Evolutionary conservation across 2,113 vertebrate species (phyloP).

Genomic region (Xyliphius kryptos): DNA sequence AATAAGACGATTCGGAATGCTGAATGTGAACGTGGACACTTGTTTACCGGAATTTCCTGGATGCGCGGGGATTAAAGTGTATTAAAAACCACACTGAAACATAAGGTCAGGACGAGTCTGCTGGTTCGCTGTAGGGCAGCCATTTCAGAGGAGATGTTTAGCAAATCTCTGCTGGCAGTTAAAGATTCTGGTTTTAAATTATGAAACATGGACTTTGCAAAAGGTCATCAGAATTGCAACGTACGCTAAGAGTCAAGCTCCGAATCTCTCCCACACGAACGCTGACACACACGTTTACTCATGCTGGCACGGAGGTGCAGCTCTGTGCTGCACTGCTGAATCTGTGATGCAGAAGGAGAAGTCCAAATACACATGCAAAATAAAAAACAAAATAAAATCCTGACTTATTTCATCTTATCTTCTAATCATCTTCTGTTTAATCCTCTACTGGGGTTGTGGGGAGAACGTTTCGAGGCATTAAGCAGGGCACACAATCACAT

Average conservation of each 20-base stretch:
- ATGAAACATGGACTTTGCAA: constrained; percentile 34
- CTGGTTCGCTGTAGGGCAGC: constrained; percentile 14
- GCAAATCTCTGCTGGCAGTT: constrained; percentile 17
- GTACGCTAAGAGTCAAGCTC: constrained; percentile 17
- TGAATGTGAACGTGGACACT: no score
- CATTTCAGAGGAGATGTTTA: constrained; percentile 25
- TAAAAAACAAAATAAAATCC: no score
- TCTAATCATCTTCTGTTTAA: no score
- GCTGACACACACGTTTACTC: constrained; percentile 31
- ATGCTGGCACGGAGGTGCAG: constrained; percentile 28
- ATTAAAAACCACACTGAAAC: not conserved
- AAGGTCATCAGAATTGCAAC: constrained; percentile 30
- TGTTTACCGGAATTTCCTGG: not conserved
- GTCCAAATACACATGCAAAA: no score
- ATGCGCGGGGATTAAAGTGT: not conserved
- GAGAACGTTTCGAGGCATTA: no score
- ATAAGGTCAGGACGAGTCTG: not conserved
- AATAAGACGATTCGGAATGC: no score
- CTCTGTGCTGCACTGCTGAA: constrained; percentile 43
- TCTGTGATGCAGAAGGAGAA: constrained; percentile 49
- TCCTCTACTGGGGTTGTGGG: no score
- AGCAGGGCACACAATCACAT: no score
- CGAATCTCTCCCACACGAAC: constrained; percentile 28
- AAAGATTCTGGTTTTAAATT: constrained; percentile 25
- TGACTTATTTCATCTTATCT: no score